Conservation (phyloP, 2,888 invertebrate genomes). For the Hetaerina titia region DNA sequence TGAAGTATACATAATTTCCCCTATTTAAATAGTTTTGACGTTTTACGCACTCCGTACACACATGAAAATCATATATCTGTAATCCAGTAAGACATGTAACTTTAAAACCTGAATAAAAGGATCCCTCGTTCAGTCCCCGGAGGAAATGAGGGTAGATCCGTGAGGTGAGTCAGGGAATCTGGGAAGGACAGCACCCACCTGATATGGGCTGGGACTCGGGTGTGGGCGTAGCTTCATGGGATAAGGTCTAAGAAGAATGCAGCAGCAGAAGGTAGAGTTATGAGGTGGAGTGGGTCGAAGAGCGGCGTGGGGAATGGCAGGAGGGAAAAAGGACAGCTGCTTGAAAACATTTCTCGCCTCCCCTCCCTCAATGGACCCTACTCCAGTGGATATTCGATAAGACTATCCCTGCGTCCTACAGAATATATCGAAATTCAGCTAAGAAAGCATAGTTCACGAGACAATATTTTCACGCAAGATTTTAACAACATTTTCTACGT, state of each 20-base stretch:
- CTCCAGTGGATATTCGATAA: neutral
- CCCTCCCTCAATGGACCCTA: slow-evolving; percentile 11
- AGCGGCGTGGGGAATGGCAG: neutral
- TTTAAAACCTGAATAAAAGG: too few species aligned
- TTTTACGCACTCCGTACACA: too few species aligned
- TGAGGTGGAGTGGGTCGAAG: neutral
- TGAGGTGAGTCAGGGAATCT: neutral
- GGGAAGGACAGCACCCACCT: neutral
- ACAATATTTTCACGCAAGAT: neutral
- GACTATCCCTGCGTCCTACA: neutral
- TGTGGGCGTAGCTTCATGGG: neutral
- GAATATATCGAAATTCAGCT: neutral
- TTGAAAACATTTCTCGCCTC: neutral
- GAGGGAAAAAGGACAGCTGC: neutral
- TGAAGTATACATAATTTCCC: too few species aligned
- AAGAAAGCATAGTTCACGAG: neutral
- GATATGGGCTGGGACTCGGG: neutral
- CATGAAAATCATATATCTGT: too few species aligned
- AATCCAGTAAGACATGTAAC: too few species aligned
- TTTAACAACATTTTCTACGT: too few species aligned
- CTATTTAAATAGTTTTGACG: too few species aligned
- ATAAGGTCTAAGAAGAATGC: neutral
- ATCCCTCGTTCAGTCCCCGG: neutral
- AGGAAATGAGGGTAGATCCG: neutral
- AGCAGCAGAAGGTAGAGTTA: neutral